A percentile compares a stretch with the other conserved stretches of the same genome.
Evolutionary conservation across 2,888 invertebrate species (phyloP).

Genomic region (Tiliacea citrago): DNA sequence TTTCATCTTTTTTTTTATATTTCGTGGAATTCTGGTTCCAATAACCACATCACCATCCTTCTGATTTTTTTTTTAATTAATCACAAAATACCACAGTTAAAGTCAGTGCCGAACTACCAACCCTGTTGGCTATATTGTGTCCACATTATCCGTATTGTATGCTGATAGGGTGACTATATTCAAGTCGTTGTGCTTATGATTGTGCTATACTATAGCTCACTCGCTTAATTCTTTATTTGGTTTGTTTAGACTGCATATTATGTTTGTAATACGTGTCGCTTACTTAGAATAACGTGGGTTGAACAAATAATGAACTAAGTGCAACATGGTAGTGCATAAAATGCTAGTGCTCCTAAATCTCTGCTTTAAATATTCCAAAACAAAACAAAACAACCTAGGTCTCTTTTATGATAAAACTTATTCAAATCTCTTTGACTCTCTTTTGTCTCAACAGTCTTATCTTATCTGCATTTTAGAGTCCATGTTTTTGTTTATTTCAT

Average conservation of each 20-base stretch:
- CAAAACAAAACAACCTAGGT: neutral
- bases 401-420: neutral
- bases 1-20: too few relatives aligned
- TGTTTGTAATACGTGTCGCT: slow-evolving; percentile 48
- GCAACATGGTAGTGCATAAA: slow-evolving; percentile 20
- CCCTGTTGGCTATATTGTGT: slow-evolving; percentile 28
- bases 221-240: slow-evolving; percentile 57
- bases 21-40: too few relatives aligned
- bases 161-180: slow-evolving; percentile 41
- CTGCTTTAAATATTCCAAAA: neutral
- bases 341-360: neutral
- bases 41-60: too few relatives aligned
- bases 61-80: too few relatives aligned
- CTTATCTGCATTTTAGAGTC: neutral
- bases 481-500: too few relatives aligned
- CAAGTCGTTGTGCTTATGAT: slow-evolving; percentile 40
- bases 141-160: slow-evolving; percentile 49
- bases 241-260: slow-evolving; percentile 48
- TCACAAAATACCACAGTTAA: neutral
- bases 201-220: slow-evolving; percentile 17
- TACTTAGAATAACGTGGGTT: slow-evolving; percentile 15
- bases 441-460: neutral
- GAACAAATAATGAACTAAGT: slow-evolving; percentile 36
- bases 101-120: slow-evolving; percentile 23
- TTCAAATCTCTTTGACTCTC: neutral